These are phyloP conservation scores for Paralvinella palmiformis DNA, from an alignment of 1,140 invertebrate genomes.

Conservation along the genomic window DNA sequence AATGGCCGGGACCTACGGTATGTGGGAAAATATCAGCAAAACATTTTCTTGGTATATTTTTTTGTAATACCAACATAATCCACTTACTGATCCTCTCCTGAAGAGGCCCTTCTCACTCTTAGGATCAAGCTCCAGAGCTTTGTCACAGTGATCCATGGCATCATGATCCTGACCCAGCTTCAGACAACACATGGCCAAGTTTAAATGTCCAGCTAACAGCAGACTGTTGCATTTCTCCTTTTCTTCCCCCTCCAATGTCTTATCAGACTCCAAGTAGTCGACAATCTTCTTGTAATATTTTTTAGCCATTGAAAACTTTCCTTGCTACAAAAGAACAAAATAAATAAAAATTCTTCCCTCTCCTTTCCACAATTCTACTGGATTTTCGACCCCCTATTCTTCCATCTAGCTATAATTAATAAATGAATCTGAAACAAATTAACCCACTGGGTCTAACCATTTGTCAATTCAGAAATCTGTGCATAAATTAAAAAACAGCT, in stretches of 20 bases:
- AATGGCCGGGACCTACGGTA: too few relatives aligned
- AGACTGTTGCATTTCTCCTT: constrained; percentile 59
- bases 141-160: constrained; percentile 61
- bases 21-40: constrained; percentile 2
- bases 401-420: too few relatives aligned
- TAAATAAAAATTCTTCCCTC: neutral
- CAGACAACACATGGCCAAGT: constrained; percentile 77
- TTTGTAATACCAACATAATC: neutral
- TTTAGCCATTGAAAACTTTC: constrained; percentile 71
- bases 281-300: constrained; percentile 81
- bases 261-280: constrained; percentile 54
- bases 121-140: constrained; percentile 67
- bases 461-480: too few relatives aligned
- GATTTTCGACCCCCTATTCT: too few relatives aligned
- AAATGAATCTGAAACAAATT: too few relatives aligned
- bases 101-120: constrained; percentile 87
- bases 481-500: too few relatives aligned
- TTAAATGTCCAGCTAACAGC: constrained; percentile 69
- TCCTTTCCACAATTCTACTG: too few relatives aligned
- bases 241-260: constrained; percentile 47
- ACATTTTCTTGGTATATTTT: neutral
- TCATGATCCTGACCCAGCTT: constrained; percentile 71
- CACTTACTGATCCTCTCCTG: constrained; percentile 68
- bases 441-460: too few relatives aligned
- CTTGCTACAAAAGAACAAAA: constrained; percentile 51